Conservation (phyloP, 2,113 vertebrate genomes). For the Harpagus bidentatus region DNA sequence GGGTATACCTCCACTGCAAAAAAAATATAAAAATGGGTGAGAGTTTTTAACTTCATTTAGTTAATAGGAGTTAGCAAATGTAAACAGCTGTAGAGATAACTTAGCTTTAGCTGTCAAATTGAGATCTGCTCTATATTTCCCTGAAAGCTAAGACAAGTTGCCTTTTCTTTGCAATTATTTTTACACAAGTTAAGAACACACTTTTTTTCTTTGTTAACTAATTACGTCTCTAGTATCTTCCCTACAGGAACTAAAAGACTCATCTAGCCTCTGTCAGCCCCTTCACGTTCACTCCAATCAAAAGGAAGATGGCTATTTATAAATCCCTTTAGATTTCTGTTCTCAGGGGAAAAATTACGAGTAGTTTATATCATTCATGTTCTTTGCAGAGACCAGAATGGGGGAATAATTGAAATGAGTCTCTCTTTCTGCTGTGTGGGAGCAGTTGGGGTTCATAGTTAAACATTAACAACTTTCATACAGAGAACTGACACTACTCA, state of each 20-base stretch:
- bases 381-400: background rate
- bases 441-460: background rate
- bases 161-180: background rate
- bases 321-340: background rate
- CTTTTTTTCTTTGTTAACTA: background rate
- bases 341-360: background rate
- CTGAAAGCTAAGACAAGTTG: background rate
- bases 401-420: background rate
- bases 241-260: background rate
- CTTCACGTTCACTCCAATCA: fast-evolving
- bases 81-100: background rate
- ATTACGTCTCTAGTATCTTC: background rate
- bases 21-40: background rate
- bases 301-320: background rate
- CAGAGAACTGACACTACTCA: background rate
- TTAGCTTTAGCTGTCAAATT: background rate
- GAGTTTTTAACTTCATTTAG: background rate
- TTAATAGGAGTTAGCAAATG: background rate
- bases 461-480: background rate
- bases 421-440: background rate
- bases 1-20: background rate
- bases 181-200: background rate
- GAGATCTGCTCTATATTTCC: background rate
- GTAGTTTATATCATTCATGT: fast-evolving
- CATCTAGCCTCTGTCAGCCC: background rate